Percentiles rank a stretch among this genome's conserved stretches.
phyloP scores from a whole-genome alignment of 2,797 vertebrate genomes.

The Clamator glandarius region DNA sequence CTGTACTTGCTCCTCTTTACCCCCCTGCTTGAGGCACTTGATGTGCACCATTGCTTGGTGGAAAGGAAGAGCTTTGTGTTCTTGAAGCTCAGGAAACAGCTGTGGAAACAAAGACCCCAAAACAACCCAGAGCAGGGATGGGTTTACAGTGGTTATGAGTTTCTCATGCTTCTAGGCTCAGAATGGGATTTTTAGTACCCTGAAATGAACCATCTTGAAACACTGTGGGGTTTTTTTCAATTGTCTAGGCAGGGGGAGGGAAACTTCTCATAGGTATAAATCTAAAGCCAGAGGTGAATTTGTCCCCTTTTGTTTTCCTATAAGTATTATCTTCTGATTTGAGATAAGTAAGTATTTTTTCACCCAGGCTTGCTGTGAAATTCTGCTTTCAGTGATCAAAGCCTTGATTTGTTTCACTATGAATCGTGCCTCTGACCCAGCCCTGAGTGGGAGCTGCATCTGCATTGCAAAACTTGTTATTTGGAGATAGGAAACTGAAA shows the following conservation, averaged over 20 bases:
- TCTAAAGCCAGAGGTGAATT: neutral
- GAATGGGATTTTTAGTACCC: neutral
- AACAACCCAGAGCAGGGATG: neutral
- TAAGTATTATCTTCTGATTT: neutral
- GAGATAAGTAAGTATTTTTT: neutral
- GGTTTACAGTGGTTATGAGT: neutral
- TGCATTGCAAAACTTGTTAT: neutral
- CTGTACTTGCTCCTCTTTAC: neutral
- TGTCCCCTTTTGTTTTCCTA: neutral
- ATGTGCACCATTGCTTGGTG: neutral
- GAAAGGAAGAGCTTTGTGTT: neutral
- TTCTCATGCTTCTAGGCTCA: constrained; percentile 4
- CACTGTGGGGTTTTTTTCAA: neutral
- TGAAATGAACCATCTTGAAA: neutral
- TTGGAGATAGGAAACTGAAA: neutral
- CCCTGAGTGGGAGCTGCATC: neutral
- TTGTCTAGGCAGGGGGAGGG: neutral
- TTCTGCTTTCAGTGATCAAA: neutral
- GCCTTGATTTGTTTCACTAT: constrained; percentile 1
- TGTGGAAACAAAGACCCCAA: neutral
- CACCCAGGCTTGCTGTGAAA: neutral
- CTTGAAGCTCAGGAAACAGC: neutral
- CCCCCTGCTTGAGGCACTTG: neutral
- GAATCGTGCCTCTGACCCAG: neutral
- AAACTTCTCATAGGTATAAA: neutral